Percentiles rank a stretch among this genome's conserved stretches.
phyloP scores from a whole-genome alignment of 2,797 vertebrate genomes.

The Pipistrellus pygmaeus region DNA sequence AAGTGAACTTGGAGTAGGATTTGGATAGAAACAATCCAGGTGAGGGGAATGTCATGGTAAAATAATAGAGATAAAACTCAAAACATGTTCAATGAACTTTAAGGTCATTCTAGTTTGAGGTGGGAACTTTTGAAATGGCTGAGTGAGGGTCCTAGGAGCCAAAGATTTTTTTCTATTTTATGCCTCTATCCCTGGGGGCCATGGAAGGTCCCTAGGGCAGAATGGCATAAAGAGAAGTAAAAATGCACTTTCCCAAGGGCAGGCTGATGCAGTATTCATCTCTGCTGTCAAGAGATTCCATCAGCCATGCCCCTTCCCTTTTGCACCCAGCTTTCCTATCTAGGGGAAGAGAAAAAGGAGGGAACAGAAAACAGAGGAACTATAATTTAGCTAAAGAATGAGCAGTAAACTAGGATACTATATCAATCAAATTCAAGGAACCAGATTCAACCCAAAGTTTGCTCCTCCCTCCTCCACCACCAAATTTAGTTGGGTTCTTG shows the following conservation, averaged over 20 bases:
- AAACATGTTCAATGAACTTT: background rate
- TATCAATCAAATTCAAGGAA: background rate
- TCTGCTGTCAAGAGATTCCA: background rate
- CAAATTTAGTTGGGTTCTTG: background rate
- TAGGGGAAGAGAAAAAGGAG: background rate
- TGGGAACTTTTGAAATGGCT: background rate
- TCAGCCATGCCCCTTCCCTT: background rate
- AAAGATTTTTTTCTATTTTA: background rate
- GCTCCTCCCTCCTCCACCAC: background rate
- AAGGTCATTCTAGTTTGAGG: background rate
- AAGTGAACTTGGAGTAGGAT: background rate
- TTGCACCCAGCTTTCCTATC: background rate
- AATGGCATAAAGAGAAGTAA: background rate
- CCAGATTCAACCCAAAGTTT: background rate
- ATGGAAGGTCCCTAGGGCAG: background rate
- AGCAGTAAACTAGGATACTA: background rate
- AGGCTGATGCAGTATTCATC: background rate
- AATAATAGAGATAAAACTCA: background rate
- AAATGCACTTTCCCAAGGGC: background rate
- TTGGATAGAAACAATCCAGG: background rate
- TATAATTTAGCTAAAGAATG: background rate
- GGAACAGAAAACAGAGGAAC: background rate
- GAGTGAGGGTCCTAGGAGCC: background rate
- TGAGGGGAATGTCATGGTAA: background rate
- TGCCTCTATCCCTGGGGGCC: background rate